Base-by-base conservation (phyloP, 2,888 invertebrate species). In the Agapetus fuscipes region DNA sequence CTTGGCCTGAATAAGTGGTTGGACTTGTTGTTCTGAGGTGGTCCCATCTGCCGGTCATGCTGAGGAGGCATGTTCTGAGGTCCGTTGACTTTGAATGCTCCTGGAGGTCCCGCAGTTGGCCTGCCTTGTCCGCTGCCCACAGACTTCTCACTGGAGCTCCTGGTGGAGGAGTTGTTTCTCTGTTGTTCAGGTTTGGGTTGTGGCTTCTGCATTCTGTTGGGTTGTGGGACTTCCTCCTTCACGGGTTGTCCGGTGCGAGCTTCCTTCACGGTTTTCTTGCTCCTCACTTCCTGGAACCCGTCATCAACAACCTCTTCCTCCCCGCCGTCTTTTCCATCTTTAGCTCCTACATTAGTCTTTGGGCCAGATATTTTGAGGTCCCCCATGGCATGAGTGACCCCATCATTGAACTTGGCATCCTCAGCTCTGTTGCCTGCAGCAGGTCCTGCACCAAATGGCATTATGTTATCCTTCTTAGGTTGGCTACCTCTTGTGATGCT, bases 241-340 rank as follows among this genome's bases (percentile, higher is more conserved):
- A 17, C 29, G 39, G 34, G 13, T 45, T 37, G 14, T 17, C 43
- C 46, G 17, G 39, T 30, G 41, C 66, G 67, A 1, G 70, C 57
- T 36, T 80, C 81, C 52, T 82, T 82, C 0, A 75, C 76, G 50
- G 72, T 76, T 56, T 85, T 86, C 59, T 84, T 84, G 38, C 83
- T 85, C 41, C 84, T 76, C 5, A 88, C 89, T 59, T 89, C 88
- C 61, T 86, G 85, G 61, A 89, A 87, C 33, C 84, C 85, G 54
- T 79, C 79, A 37, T 79, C 75, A 40, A 78, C 72, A 14, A 65
- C 59, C 45, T 69, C 71, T 24, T 39, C 45, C 41, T 56, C 58
- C 20, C 73, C 12, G 56, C 47, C 36, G 50, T 49, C 13, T 9
- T 20, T 15, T 20, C 5, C 5, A 20, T 20, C 20, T 20, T 20